These are phyloP conservation scores for Caenorhabditis sulstoni DNA, from an alignment of 2,888 invertebrate genomes.

Conservation along the genomic window DNA sequence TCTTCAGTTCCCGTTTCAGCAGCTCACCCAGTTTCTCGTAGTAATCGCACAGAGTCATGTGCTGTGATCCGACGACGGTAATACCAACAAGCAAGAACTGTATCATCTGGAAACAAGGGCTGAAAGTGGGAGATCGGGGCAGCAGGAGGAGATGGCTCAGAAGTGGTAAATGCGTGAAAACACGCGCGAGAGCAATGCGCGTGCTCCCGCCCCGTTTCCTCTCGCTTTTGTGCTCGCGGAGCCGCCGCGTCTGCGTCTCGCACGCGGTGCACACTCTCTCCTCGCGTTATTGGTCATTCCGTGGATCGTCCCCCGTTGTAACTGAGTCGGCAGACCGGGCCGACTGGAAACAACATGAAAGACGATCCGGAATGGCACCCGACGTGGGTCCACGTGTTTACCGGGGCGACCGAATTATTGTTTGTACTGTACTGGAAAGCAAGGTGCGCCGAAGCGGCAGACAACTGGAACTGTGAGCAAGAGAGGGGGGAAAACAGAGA, in stretches of 20 bases:
- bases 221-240: conserved; percentile 16
- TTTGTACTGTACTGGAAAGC: conserved; percentile 54
- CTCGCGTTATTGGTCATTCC: conserved; percentile 35
- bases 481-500: not conserved
- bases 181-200: conserved; percentile 22
- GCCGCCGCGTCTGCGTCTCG: conserved; percentile 20
- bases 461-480: conserved; percentile 23
- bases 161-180: conserved; percentile 50
- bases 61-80: conserved; percentile 51
- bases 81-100: conserved; percentile 48
- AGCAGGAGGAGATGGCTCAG: not conserved
- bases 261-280: conserved; percentile 17
- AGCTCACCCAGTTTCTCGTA: conserved; percentile 61
- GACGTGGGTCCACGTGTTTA: conserved; percentile 41
- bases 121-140: not conserved
- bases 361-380: conserved; percentile 43
- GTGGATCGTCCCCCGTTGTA: conserved; percentile 43
- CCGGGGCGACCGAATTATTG: conserved; percentile 30
- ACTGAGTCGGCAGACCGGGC: conserved; percentile 32
- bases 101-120: conserved; percentile 22
- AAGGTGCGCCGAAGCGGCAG: conserved; percentile 18
- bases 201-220: conserved; percentile 22
- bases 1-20: not conserved
- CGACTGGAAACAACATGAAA: conserved; percentile 54
- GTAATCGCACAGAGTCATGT: conserved; percentile 65